Evolutionary conservation across 2,888 invertebrate genomes (phyloP).

Genomic region (Trichogramma evanescens): DNA sequence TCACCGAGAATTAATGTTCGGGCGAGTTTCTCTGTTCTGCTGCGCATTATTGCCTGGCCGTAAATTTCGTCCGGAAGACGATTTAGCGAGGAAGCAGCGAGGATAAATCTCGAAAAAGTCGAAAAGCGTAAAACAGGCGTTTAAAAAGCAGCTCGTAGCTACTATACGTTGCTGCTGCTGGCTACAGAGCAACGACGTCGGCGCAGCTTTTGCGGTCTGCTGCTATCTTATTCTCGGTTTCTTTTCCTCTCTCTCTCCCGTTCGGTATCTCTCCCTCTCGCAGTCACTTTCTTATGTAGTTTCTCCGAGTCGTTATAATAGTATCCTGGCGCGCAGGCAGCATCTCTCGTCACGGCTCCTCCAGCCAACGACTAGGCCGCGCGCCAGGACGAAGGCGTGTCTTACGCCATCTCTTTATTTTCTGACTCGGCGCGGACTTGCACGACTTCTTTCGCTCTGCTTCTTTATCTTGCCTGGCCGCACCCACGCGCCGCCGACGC

Average conservation of each 20-base stretch:
- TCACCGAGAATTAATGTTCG: slow-evolving; percentile 19
- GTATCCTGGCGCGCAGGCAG: slow-evolving; percentile 5
- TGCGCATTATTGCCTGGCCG: slow-evolving; percentile 34
- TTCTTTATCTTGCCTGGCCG: background rate
- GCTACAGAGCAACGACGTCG: background rate
- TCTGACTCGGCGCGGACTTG: background rate
- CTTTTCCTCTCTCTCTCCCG: too few species aligned
- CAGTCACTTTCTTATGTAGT: too few species aligned
- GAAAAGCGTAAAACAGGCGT: slow-evolving; percentile 43
- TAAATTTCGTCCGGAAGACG: slow-evolving; percentile 47
- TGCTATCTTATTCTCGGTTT: too few species aligned
- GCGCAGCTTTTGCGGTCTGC: background rate
- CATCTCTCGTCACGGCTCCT: background rate
- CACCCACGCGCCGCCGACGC: background rate
- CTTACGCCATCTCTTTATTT: slow-evolving; percentile 16
- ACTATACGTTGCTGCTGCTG: background rate
- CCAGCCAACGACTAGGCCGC: background rate
- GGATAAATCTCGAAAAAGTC: slow-evolving; percentile 47
- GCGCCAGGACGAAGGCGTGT: slow-evolving; percentile 3
- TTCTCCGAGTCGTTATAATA: too few species aligned
- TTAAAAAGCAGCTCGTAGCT: slow-evolving; percentile 9
- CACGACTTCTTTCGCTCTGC: background rate
- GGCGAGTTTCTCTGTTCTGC: background rate
- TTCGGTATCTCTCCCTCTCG: too few species aligned
- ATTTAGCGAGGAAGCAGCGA: slow-evolving; percentile 46